Percentiles rank a stretch among this genome's conserved stretches.
phyloP scores from a whole-genome alignment of 2,888 invertebrate genomes.

The Megamerina dolium region DNA sequence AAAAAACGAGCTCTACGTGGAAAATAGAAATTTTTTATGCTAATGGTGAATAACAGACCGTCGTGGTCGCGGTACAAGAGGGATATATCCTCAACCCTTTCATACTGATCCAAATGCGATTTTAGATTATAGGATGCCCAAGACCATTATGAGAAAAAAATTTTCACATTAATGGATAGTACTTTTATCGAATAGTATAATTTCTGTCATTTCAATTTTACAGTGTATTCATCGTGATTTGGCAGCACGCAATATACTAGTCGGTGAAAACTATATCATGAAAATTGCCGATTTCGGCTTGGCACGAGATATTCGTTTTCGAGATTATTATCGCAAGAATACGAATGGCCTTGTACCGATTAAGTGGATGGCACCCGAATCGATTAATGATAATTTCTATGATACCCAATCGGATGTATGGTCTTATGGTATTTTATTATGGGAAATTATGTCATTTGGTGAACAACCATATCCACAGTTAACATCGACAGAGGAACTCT shows the following conservation, averaged over 20 bases:
- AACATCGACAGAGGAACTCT: conserved; percentile 87
- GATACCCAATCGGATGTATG: conserved; percentile 90
- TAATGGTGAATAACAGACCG: too few species aligned
- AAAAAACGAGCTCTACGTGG: too few species aligned
- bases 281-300: conserved; percentile 99
- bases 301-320: conserved; percentile 88
- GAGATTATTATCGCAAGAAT: conserved; percentile 94
- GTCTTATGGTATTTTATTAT: conserved; percentile 92
- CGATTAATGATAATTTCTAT: conserved; percentile 90
- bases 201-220: too few species aligned
- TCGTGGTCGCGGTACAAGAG: too few species aligned
- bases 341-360: conserved; percentile 94
- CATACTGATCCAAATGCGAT: too few species aligned
- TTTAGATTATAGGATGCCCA: too few species aligned
- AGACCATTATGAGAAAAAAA: too few species aligned
- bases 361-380: conserved; percentile 99
- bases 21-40: too few species aligned
- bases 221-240: conserved; percentile 95
- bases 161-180: too few species aligned
- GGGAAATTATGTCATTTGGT: conserved; percentile 99
- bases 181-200: too few species aligned
- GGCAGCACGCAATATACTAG: conserved; percentile 94
- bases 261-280: conserved; percentile 86
- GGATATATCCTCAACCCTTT: too few species aligned
- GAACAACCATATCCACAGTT: conserved; percentile 98